Evolutionary conservation across 2,113 vertebrate genomes (phyloP), one percentile per base, ranked within the genome.

Genomic region (Gnathonemus longibarbis): DNA sequence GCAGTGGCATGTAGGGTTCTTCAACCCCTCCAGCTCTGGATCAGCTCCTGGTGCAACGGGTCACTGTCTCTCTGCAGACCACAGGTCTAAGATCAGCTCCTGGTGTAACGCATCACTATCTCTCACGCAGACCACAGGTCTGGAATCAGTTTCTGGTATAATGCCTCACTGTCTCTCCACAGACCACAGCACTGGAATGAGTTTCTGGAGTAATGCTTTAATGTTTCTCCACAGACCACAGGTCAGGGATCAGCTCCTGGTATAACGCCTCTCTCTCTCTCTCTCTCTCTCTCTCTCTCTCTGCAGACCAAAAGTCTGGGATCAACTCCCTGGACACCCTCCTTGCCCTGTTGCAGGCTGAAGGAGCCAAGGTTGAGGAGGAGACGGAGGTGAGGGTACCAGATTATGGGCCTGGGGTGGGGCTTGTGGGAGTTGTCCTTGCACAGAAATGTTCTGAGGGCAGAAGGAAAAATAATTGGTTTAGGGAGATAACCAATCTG

Each of bases 301-400:
- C 92, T 92, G 48, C 95, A 99, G 98, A 99, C 91, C 95, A 97
- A 89, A 97, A 95, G 91, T 97, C 97, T 42, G 97, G 96, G 84
- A 97, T 94, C 3, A 95, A 96, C 24, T 98, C 98, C 0, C 92
- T 99, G 96, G 98, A 99, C 94, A 98, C 96, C 0, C 92, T 99
- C 89, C 93, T 99, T 27, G 98, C 98, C 0, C 95, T 99, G 48
- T 97, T 99, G 87, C 98, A 99, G 94, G 93, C 98, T 0, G 98
- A 99, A 92, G 98, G 98, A 91, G 98, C 98, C 1, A 99, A 99
- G 94, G 98, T 99, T 24, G 98, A 99, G 91, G 98, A 99, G 83
- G 98, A 99, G 94, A 99, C 98, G 0, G 98, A 99, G 97, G 98
- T 99, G 46, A 24, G 46, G 42, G 45, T 84, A 19, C 5, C 39